A percentile compares a stretch with the other conserved stretches of the same genome.
Evolutionary conservation across 2,888 invertebrate genomes (phyloP).

Genomic region (Conistra vaccinii): DNA sequence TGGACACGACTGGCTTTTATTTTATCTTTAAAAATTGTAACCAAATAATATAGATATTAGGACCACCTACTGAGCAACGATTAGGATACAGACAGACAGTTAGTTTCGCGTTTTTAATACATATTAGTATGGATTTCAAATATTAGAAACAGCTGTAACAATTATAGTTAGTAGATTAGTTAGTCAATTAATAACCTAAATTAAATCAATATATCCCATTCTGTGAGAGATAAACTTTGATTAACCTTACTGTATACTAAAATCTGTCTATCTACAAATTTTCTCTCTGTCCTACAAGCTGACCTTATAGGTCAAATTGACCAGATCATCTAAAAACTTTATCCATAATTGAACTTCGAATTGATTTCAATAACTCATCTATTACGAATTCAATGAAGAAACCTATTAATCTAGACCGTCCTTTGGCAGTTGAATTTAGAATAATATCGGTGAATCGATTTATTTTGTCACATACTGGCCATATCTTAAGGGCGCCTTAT

Average conservation of each 20-base stretch:
- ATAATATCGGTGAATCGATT: slow-evolving; percentile 17
- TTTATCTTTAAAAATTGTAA: no score
- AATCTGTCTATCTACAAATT: neutral
- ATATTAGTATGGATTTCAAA: neutral
- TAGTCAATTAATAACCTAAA: neutral
- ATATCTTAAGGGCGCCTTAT: neutral
- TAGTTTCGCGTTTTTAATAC: neutral
- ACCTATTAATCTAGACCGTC: slow-evolving; percentile 45
- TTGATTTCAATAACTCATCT: slow-evolving; percentile 53
- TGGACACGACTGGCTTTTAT: no score
- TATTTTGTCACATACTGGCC: neutral
- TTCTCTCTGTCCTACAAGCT: neutral
- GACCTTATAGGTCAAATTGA: slow-evolving; percentile 7
- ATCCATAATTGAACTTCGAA: slow-evolving; percentile 39
- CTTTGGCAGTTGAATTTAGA: slow-evolving; percentile 20
- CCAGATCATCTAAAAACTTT: slow-evolving; percentile 19
- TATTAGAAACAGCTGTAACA: neutral
- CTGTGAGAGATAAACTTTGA: neutral
- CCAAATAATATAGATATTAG: no score
- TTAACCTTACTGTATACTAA: neutral
- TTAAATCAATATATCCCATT: neutral
- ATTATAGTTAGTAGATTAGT: neutral
- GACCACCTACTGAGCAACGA: no score
- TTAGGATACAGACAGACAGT: neutral
- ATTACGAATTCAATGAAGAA: slow-evolving; percentile 40